Conservation (phyloP, 2,888 invertebrate genomes). For the Xestobium rufovillosum region DNA sequence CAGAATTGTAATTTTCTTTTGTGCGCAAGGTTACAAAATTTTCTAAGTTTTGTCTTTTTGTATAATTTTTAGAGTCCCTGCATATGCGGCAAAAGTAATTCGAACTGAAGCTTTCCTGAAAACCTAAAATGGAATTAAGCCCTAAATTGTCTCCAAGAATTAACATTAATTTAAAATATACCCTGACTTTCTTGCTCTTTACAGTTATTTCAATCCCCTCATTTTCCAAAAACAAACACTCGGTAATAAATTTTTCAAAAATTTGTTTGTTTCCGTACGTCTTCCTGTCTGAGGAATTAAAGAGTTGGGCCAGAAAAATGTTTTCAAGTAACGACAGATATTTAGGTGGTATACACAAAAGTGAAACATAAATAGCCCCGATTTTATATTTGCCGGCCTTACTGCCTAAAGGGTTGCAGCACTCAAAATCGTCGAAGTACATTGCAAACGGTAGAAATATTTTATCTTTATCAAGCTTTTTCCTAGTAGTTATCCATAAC, state of each 20-base stretch:
- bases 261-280: neutral
- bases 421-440: conserved; percentile 2
- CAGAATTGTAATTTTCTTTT: conserved; percentile 11
- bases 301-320: neutral
- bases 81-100: conserved; percentile 16
- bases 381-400: neutral
- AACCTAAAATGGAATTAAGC: conserved; percentile 15
- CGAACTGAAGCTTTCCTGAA: conserved; percentile 15
- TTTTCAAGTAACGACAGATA: conserved; percentile 1
- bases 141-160: conserved; percentile 10
- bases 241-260: neutral
- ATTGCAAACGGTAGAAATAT: neutral
- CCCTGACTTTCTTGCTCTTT: conserved; percentile 9
- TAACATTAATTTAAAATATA: conserved; percentile 13
- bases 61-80: conserved; percentile 9
- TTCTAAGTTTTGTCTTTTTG: conserved; percentile 9
- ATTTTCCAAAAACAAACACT: conserved; percentile 8
- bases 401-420: conserved; percentile 3
- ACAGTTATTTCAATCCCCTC: conserved; percentile 1
- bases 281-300: neutral
- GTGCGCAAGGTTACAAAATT: conserved; percentile 8
- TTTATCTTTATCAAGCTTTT: too few relatives aligned
- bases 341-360: neutral
- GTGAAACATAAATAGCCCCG: neutral
- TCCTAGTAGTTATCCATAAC: too few relatives aligned